Conservation (phyloP, 2,888 invertebrate genomes). For the Palloptera scutellata region DNA sequence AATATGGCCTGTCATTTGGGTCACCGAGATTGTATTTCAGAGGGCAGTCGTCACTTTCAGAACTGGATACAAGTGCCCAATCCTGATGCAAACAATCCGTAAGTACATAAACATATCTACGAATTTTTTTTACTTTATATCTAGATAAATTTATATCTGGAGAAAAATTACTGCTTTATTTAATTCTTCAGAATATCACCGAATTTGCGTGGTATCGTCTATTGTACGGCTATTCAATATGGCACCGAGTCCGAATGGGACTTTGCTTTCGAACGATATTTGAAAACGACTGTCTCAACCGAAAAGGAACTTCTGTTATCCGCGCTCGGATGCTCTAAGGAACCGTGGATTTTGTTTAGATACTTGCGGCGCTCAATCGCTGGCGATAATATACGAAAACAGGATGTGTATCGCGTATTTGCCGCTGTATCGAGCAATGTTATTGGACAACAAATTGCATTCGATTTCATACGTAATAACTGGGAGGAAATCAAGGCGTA, state of each 20-base stretch:
- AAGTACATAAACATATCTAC: slow-evolving; percentile 56
- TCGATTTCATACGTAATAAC: slow-evolving; percentile 79
- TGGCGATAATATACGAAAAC: slow-evolving; percentile 81
- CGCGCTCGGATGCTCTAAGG: slow-evolving; percentile 82
- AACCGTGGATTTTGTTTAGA: slow-evolving; percentile 77
- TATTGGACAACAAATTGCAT: slow-evolving; percentile 83
- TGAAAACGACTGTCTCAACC: slow-evolving; percentile 78
- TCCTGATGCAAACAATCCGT: slow-evolving; percentile 80
- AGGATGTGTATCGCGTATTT: slow-evolving; percentile 81
- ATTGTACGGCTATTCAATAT: slow-evolving; percentile 84
- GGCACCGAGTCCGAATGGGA: slow-evolving; percentile 89
- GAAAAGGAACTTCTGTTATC: slow-evolving; percentile 81
- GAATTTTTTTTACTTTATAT: not conserved
- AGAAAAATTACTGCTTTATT: not conserved
- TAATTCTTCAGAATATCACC: slow-evolving; percentile 75
- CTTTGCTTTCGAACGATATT: slow-evolving; percentile 84
- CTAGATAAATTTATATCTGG: not conserved
- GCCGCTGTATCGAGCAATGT: slow-evolving; percentile 77
- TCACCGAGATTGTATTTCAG: slow-evolving; percentile 76
- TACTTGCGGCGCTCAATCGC: slow-evolving; percentile 79
- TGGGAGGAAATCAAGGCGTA: slow-evolving; percentile 77
- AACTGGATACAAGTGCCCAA: slow-evolving; percentile 78
- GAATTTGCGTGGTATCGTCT: slow-evolving; percentile 82
- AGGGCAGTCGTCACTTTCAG: slow-evolving; percentile 75
- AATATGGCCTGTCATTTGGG: slow-evolving; percentile 80